A percentile compares a stretch with the other conserved stretches of the same genome.
These are phyloP conservation scores for Phaenicophaeus curvirostris DNA, from an alignment of 2,797 vertebrate species.

Conservation along the genomic window DNA sequence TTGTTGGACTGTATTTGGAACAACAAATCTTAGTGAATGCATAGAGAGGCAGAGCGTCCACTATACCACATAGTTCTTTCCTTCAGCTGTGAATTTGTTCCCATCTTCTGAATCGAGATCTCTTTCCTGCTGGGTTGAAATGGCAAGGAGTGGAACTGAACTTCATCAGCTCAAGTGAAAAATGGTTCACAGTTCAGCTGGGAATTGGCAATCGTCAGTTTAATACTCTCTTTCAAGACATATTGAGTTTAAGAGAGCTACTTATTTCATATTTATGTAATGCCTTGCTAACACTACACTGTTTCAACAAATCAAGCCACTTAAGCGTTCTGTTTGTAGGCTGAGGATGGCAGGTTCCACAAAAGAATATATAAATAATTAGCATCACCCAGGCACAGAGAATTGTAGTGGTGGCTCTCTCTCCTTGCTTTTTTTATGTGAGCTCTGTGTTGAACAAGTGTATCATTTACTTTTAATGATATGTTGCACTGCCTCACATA, in stretches of 20 bases:
- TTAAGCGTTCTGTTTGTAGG: background rate
- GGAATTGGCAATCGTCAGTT: background rate
- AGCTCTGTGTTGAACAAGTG: background rate
- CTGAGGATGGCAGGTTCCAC: background rate
- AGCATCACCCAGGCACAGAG: background rate
- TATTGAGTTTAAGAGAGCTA: background rate
- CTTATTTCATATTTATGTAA: constrained; percentile 3
- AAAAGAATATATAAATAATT: constrained; percentile 30
- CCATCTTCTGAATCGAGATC: background rate
- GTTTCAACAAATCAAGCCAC: background rate
- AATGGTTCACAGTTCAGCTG: constrained; percentile 9
- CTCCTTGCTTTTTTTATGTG: background rate
- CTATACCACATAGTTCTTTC: background rate
- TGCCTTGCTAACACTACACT: background rate
- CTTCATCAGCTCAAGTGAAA: background rate
- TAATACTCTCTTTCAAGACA: constrained; percentile 24
- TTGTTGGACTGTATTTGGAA: background rate
- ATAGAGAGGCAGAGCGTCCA: background rate
- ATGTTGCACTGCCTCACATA: background rate
- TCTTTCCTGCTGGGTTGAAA: background rate
- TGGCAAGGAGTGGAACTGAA: background rate
- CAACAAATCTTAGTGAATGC: background rate
- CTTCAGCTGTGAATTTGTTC: background rate
- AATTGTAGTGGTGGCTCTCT: background rate
- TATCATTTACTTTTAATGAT: background rate